Evolutionary conservation across 1,140 invertebrate genomes (phyloP).

Genomic region (Trichogramma pretiosum): DNA sequence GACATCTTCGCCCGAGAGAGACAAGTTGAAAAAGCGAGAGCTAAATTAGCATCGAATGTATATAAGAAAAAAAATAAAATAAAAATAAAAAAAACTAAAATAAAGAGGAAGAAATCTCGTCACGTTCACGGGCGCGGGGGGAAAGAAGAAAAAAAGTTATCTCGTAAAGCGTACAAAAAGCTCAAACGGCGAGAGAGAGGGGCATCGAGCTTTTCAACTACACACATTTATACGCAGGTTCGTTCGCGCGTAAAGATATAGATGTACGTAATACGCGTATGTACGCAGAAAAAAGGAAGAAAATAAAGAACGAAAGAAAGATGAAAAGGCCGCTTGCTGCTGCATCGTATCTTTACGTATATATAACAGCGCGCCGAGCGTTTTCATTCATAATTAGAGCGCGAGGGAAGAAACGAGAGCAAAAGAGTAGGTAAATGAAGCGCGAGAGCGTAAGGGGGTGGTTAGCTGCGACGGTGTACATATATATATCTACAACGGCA

Average conservation of each 20-base stretch:
- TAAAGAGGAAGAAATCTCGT: too few relatives aligned
- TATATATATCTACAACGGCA: too few relatives aligned
- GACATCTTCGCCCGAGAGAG: too few relatives aligned
- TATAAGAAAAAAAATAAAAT: not conserved
- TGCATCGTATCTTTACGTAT: too few relatives aligned
- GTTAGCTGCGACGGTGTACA: too few relatives aligned
- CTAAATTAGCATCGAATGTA: too few relatives aligned
- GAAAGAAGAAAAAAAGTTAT: constrained; percentile 24
- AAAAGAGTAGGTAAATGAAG: not conserved
- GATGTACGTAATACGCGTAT: constrained; percentile 15
- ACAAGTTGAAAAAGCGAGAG: too few relatives aligned
- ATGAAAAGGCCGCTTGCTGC: constrained; percentile 15
- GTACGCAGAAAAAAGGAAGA: constrained; percentile 15
- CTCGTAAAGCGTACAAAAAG: too few relatives aligned
- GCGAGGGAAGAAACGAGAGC: constrained; percentile 30
- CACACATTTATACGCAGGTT: too few relatives aligned
- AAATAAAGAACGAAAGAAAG: not conserved
- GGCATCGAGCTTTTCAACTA: too few relatives aligned
- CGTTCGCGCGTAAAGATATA: constrained; percentile 7
- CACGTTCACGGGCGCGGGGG: too few relatives aligned
- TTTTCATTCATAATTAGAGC: constrained; percentile 49
- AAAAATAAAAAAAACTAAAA: not conserved
- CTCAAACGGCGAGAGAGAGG: too few relatives aligned
- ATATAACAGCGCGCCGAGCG: constrained; percentile 18
- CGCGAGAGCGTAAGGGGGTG: constrained; percentile 4